Conservation (phyloP, 2,113 vertebrate genomes). For the Uropsilus gracilis region DNA sequence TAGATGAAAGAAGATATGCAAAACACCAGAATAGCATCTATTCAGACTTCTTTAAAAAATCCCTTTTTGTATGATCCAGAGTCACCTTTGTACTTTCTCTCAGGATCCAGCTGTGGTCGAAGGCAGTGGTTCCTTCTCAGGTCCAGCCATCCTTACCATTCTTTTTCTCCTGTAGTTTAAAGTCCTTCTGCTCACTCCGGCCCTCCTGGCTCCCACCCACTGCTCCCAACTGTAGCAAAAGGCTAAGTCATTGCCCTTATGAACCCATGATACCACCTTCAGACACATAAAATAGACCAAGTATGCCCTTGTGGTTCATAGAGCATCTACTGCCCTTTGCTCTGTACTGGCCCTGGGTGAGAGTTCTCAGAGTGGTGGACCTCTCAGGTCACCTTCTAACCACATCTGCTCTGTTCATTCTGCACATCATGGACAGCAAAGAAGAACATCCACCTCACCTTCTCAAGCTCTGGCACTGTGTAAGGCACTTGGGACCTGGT, state of each 20-base stretch:
- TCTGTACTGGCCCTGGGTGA: not conserved
- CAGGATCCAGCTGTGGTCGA: not conserved
- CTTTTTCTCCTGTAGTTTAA: not conserved
- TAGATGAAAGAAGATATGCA: not conserved
- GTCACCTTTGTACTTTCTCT: not conserved
- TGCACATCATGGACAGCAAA: no score
- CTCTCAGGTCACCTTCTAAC: not conserved
- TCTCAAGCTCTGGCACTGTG: no score
- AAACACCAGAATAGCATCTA: not conserved
- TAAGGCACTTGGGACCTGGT: no score
- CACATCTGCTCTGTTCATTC: not conserved
- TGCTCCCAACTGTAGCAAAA: not conserved
- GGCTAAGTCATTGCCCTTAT: no score
- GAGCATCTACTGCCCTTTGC: not conserved
- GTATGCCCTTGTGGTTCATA: not conserved
- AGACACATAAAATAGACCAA: rapidly evolving
- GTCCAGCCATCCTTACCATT: not conserved
- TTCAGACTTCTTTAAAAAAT: not conserved
- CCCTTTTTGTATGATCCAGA: not conserved
- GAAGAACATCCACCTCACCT: no score
- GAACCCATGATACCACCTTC: not conserved
- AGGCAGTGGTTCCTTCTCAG: not conserved
- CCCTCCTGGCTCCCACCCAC: no score
- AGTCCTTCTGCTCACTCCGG: not conserved
- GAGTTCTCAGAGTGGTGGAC: rapidly evolving